A percentile compares a stretch with the other conserved stretches of the same genome.
These are phyloP conservation scores for Forbesichthys agassizii DNA, from an alignment of 2,113 vertebrate genomes.

Conservation along the genomic window DNA sequence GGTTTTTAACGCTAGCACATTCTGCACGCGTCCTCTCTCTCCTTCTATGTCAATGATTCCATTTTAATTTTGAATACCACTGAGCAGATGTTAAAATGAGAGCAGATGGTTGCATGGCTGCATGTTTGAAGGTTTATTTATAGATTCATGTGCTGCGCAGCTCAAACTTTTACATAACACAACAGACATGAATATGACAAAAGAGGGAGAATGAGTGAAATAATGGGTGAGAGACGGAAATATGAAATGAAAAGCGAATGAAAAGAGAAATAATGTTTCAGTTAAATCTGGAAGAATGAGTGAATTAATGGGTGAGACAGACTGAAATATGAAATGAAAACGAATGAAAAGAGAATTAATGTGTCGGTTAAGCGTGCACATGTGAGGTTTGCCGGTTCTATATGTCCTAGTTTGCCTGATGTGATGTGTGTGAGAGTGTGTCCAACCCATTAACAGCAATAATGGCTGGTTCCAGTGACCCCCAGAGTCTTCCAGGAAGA, in stretches of 20 bases:
- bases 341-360: not conserved
- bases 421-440: constrained; percentile 13
- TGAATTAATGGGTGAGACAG: not conserved
- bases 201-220: not conserved
- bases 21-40: constrained; percentile 2
- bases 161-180: constrained; percentile 10
- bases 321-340: no score
- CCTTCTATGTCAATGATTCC: no score
- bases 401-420: constrained; percentile 19
- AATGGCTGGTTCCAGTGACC: constrained; percentile 43
- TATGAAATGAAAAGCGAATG: not conserved
- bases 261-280: no score
- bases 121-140: constrained; percentile 24
- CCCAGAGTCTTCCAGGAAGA: constrained; percentile 28
- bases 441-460: constrained; percentile 38
- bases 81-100: constrained; percentile 24
- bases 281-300: not conserved
- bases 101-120: constrained; percentile 14
- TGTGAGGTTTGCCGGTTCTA: not conserved
- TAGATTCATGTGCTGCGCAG: constrained; percentile 12
- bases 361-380: no score
- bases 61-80: constrained; percentile 20
- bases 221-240: not conserved
- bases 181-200: constrained; percentile 22
- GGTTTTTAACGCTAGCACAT: not conserved